Percentiles rank a stretch among this genome's conserved stretches.
Conservation (phyloP, 2,888 invertebrate species). For the Epistrophe eligans region DNA sequence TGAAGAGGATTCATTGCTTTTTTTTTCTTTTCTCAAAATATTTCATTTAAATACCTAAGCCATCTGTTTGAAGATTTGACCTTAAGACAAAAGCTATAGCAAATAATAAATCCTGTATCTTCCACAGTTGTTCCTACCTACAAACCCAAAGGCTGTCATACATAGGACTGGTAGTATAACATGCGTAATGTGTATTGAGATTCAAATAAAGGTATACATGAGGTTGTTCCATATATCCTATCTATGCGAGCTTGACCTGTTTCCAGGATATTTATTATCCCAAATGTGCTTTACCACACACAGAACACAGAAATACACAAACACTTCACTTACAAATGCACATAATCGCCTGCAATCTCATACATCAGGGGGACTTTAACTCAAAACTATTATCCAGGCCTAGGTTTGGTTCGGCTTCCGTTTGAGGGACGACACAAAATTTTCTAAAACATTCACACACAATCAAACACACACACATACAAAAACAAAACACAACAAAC, state of each 20-base stretch:
- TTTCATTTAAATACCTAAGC: neutral
- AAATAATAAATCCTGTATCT: conserved; percentile 36
- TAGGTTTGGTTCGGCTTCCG: neutral
- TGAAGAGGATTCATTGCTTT: neutral
- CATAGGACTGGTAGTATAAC: neutral
- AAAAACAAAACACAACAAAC: neutral
- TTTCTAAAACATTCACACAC: neutral
- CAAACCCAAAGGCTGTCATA: neutral
- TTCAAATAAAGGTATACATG: neutral
- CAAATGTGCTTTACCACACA: conserved; percentile 17
- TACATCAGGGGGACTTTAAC: conserved; percentile 22
- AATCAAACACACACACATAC: neutral
- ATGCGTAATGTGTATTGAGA: neutral
- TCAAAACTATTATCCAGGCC: conserved; percentile 27
- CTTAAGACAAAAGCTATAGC: conserved; percentile 23
- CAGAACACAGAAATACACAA: neutral
- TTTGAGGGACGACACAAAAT: conserved; percentile 3
- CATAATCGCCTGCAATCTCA: conserved; percentile 49
- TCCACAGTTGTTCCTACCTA: neutral
- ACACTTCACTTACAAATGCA: conserved; percentile 35
- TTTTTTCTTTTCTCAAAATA: neutral
- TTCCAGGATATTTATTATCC: conserved; percentile 45
- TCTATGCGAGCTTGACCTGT: conserved; percentile 43
- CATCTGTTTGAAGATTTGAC: conserved; percentile 21
- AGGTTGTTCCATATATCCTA: conserved; percentile 5